phyloP scores from a whole-genome alignment of 1,140 invertebrate genomes.

The Hyles vespertilio region DNA sequence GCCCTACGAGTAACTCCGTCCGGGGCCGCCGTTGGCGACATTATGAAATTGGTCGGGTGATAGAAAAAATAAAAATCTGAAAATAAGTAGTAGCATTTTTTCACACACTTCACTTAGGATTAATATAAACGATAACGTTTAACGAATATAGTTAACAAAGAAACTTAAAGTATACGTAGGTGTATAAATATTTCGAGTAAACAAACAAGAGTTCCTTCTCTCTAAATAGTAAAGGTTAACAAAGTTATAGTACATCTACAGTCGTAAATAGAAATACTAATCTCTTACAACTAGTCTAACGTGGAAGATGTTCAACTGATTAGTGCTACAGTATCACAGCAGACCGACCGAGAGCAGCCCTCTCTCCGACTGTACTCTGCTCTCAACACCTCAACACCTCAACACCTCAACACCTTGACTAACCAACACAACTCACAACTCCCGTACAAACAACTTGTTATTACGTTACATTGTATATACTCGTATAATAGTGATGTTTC shows the following conservation, averaged over 20 bases:
- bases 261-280: constrained; percentile 64
- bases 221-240: constrained; percentile 64
- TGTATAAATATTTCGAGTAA: constrained; percentile 58
- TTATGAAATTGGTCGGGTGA: constrained; percentile 69
- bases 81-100: constrained; percentile 74
- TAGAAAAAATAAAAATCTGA: constrained; percentile 75
- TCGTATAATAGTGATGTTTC: no score
- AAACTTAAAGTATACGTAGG: constrained; percentile 51
- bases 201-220: constrained; percentile 53
- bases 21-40: constrained; percentile 48
- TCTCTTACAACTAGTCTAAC: constrained; percentile 66
- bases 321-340: constrained; percentile 70
- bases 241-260: constrained; percentile 56
- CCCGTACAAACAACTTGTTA: no score
- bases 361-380: background rate
- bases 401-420: no score
- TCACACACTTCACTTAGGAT: constrained; percentile 67
- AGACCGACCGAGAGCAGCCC: constrained; percentile 49
- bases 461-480: no score
- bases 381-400: background rate
- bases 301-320: constrained; percentile 63
- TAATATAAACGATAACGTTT: constrained; percentile 60
- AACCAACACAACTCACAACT: no score
- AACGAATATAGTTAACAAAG: constrained; percentile 63
- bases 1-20: constrained; percentile 49